Base-by-base conservation (phyloP, 2,888 invertebrate species). In the Drosophila atripex region DNA sequence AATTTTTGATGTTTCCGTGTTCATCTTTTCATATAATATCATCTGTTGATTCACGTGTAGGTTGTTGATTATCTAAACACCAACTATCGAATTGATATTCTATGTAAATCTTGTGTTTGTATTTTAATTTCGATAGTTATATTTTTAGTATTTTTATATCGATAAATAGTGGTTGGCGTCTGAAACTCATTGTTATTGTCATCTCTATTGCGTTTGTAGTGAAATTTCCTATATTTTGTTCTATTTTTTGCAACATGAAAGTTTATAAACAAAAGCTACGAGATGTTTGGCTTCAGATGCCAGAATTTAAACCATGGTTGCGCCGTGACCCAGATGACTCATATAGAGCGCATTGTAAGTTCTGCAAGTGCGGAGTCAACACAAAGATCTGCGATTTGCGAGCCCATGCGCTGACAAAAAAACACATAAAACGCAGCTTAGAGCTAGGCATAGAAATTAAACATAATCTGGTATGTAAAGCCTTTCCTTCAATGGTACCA, bases 251-350 rank as follows among this genome's bases (percentile, higher is more conserved):
- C 39, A 41, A 16, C 8, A 77, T 80, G 87, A 80, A 86, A 49
- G 73, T 57, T 41, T 80, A 80, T 47, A 80, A 80, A 64, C 80
- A 80, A 32, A 86, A 86, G 46, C 39, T 80, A 8, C 80, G 80
- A 8, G 80, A 80, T 14, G 87, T 84, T 0, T 80, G 80, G 80
- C 63, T 80, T 6, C 85, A 80, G 32, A 80, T 80, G 80, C 85
- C 87, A 0, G 80, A 80, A 59, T 80, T 80, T 21, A 46, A 71
- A 46, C 60, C 60, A 0, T 80, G 80, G 80, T 50, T 80, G 18
- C 71, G 80, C 0, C 66, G 80, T 5, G 87, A 80, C 28, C 80
- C 87, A 0, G 87, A 87, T 32, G 80, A 80, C 30, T 80, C 87
- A 5, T 80, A 80, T 18, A 69, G 87, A 18, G 80, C 80, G 9